phyloP scores from a whole-genome alignment of 37 sponge, comb jelly and placozoan genomes.

The Mnemiopsis leidyi region DNA sequence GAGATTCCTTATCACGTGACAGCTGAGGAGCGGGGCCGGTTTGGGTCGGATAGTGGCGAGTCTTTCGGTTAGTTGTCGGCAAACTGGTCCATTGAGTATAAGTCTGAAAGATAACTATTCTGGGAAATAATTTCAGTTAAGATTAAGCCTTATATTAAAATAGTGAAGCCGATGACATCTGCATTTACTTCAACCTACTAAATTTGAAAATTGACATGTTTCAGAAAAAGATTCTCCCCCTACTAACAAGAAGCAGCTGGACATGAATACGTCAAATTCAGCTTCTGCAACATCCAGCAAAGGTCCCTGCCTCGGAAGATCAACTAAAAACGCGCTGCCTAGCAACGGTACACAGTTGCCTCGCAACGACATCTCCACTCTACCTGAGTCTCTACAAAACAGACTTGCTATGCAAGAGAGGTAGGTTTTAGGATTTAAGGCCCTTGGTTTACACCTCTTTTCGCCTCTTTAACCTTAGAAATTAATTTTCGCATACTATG shows the following conservation, averaged over 20 bases:
- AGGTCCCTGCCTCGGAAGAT: not conserved
- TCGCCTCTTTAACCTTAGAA: too few species aligned
- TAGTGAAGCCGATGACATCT: too few species aligned
- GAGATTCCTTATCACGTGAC: not conserved
- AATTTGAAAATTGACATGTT: too few species aligned
- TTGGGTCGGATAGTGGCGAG: not conserved
- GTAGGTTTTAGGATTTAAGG: not conserved
- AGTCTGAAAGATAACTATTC: too few species aligned
- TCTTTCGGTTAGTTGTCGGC: not conserved
- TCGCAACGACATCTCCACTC: not conserved
- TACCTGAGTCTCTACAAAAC: constrained; percentile 18
- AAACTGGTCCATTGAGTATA: too few species aligned
- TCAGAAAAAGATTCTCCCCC: not conserved
- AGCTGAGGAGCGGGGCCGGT: not conserved
- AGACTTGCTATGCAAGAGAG: constrained; percentile 19
- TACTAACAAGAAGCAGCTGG: not conserved
- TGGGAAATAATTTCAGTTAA: too few species aligned
- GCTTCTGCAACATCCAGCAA: not conserved
- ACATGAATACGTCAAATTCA: not conserved
- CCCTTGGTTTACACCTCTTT: too few species aligned
- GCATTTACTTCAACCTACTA: too few species aligned
- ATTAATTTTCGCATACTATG: too few species aligned
- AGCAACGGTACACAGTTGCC: not conserved
- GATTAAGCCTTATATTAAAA: too few species aligned
- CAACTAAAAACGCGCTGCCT: not conserved